Base-by-base conservation (phyloP, 2,113 vertebrate genomes). In the Colius striatus region DNA sequence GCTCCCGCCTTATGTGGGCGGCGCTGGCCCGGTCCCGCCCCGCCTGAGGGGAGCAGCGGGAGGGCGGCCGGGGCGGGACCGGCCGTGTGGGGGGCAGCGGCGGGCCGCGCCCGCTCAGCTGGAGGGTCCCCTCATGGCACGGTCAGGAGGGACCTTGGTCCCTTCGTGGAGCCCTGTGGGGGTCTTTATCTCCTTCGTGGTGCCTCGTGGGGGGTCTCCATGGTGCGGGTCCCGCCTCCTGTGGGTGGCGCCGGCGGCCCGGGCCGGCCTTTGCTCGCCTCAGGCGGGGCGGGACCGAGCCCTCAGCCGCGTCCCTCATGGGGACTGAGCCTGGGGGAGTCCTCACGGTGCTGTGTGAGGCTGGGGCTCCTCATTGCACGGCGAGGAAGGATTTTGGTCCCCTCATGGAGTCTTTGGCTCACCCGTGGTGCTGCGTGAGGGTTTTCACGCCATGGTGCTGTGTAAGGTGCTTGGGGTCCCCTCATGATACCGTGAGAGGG, bases 1-100 rank as follows among this genome's bases (percentile, higher is more conserved):
- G 51, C 48, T 45, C 74, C 92, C 81, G 62, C 93, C 96, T 92
- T 83, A 61, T 67, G 91, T 92, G 95, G 85, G 76, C 84, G 67
- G 92, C 2, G 13, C 43, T 32, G 14, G 50, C 36, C 29, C 58
- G n/a, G 43, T 36, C 36, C 47, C 50, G 3, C 29, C 34, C 19
- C 65, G 30, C 58, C 45, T n/a, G n/a, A n/a, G n/a, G n/a, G n/a
- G n/a, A n/a, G n/a, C n/a, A n/a, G n/a, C n/a, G n/a, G n/a, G n/a
- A n/a, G n/a, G n/a, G n/a, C n/a, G n/a, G n/a, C n/a, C n/a, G n/a
- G n/a, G n/a, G n/a, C n/a, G n/a, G n/a, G n/a, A n/a, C n/a, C n/a
- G n/a, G n/a, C n/a, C n/a, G n/a, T n/a, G n/a, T n/a, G n/a, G n/a
- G n/a, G n/a, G n/a, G n/a, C n/a, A n/a, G n/a, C n/a, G n/a, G n/a